Evolutionary conservation across 2,888 invertebrate genomes (phyloP), one percentile per base, ranked within the genome.

Genomic region (Priocnemis perturbator): DNA sequence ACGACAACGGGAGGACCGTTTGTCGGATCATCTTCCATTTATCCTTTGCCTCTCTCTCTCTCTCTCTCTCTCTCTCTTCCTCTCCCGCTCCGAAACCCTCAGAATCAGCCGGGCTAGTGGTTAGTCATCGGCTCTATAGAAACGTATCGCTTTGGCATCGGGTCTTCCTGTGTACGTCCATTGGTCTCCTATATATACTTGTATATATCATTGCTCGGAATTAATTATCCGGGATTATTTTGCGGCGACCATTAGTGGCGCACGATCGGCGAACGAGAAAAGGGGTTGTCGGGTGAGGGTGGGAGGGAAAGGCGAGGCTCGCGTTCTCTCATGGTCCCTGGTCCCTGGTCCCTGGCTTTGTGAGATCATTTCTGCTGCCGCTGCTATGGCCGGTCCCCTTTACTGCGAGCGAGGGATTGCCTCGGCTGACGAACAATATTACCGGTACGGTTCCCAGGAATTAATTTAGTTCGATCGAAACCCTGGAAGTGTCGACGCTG

Each of bases 141-240:
- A 37, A 37, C 37, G 37, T 37, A 5, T 37, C 37, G 37, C 37
- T 37, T 37, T 37, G 37, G 17, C 14, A n/a, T 17, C 50, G 47
- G 9, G 2, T 50, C 50, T 50, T 17, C 19, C 14, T n/a, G 50
- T 5, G 7, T n/a, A 19, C 50, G 4, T 50, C 1, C 17, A n/a
- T 50, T 2, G 11, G 50, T 53, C 48, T 66, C 67, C 61, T 65
- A 63, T 69, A 65, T 65, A 67, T 47, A 11, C 47, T 3, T 47
- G 50, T 50, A 50, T 17, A 17, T 17, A 37, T 63, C 57, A 59
- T 63, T 62, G 69, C 70, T 77, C 73, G 69, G 56, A 67, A 81
- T 79, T 79, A 76, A 79, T 80, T 80, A 81, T 76, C 71, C 60
- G 17, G 77, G 71, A 80, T 80, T 81, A 81, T 69, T 69, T 67